A percentile compares a stretch with the other conserved stretches of the same genome.
Conservation (phyloP, 2,888 invertebrate genomes). For the Eugnorisma glareosa region DNA sequence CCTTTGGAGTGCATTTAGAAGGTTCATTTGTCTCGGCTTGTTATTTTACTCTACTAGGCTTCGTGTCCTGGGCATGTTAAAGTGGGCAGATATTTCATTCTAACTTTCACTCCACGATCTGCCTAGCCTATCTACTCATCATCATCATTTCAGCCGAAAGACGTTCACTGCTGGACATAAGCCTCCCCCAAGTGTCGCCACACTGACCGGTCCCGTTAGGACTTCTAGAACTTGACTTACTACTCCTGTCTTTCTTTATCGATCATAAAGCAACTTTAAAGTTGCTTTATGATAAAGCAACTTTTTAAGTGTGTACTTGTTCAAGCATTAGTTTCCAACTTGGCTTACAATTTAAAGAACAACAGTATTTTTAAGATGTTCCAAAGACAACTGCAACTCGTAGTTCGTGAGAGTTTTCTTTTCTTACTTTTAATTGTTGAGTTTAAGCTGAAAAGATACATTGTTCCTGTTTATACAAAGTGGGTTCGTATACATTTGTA, state of each 20-base stretch:
- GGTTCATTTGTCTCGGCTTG: not conserved
- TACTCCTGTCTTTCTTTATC: not conserved
- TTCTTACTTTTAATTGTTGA: constrained; percentile 34
- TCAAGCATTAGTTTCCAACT: constrained; percentile 40
- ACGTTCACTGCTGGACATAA: too few species aligned
- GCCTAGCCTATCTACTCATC: too few species aligned
- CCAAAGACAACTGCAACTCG: constrained; percentile 21
- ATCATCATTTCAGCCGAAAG: too few species aligned
- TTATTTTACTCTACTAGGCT: not conserved
- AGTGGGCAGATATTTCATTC: not conserved
- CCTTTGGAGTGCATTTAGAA: not conserved
- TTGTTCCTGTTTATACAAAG: constrained; percentile 29
- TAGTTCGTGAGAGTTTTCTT: constrained; percentile 11
- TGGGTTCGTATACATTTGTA: constrained; percentile 10
- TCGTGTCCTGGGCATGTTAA: not conserved
- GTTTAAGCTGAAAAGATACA: constrained; percentile 37
- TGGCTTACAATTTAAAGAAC: constrained; percentile 47
- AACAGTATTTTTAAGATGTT: constrained; percentile 46
- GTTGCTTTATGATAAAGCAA: too few species aligned
- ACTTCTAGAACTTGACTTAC: not conserved
- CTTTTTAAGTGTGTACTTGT: constrained; percentile 35
- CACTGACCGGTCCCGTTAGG: too few species aligned
- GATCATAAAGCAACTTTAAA: constrained; percentile 35
- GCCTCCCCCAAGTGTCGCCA: too few species aligned
- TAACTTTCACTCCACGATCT: not conserved